These are phyloP conservation scores for Potamilus streckersoni DNA, from an alignment of 1,140 invertebrate genomes.

Conservation along the genomic window DNA sequence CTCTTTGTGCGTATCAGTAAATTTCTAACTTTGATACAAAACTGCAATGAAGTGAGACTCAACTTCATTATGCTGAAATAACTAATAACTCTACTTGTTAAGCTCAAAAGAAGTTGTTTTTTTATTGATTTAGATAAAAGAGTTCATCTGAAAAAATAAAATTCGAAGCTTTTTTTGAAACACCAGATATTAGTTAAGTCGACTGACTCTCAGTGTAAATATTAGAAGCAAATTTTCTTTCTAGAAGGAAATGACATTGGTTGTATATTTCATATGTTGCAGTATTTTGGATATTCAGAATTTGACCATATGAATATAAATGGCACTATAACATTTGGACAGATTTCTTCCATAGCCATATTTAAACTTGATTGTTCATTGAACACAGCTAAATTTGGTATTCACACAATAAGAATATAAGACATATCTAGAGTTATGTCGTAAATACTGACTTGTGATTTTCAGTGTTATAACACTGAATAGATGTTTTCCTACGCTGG, in stretches of 20 bases:
- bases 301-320: too few relatives aligned
- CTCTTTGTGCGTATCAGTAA: background rate
- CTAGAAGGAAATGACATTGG: background rate
- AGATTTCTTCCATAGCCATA: too few relatives aligned
- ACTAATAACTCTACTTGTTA: background rate
- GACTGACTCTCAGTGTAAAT: too few relatives aligned
- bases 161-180: too few relatives aligned
- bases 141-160: background rate
- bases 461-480: slow-evolving; percentile 24
- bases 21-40: background rate
- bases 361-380: too few relatives aligned
- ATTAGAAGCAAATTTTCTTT: background rate
- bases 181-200: too few relatives aligned
- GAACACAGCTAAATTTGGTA: too few relatives aligned
- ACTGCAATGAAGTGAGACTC: background rate
- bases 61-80: background rate
- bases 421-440: too few relatives aligned
- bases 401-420: too few relatives aligned
- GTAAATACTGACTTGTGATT: slow-evolving; percentile 16
- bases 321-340: too few relatives aligned
- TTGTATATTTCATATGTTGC: too few relatives aligned
- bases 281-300: too few relatives aligned
- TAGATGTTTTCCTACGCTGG: slow-evolving; percentile 9
- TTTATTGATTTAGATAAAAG: background rate
- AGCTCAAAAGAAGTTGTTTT: background rate